Evolutionary conservation across 2,113 vertebrate genomes (phyloP).

Genomic region (Toxotes chatareus): DNA sequence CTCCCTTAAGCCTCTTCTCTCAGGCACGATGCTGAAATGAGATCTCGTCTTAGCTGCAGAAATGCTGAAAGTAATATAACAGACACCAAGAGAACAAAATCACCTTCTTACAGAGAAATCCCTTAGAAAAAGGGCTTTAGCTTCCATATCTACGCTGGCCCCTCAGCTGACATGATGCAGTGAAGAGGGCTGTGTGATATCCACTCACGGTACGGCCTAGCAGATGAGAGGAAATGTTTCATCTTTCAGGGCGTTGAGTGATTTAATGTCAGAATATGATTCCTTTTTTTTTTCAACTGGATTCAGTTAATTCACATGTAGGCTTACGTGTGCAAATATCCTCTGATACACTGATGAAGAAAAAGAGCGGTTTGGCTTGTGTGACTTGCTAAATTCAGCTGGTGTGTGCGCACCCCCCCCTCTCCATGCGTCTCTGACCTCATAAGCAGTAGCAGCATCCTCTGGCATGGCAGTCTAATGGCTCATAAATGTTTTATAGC

Average conservation of each 20-base stretch:
- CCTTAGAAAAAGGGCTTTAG: slow-evolving; percentile 60
- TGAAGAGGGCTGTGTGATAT: slow-evolving; percentile 56
- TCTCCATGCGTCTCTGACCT: slow-evolving; percentile 45
- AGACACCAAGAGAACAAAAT: slow-evolving; percentile 67
- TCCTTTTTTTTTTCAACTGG: not conserved
- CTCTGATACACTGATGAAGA: not conserved
- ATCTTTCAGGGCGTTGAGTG: slow-evolving; percentile 20
- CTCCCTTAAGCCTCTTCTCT: slow-evolving; percentile 77
- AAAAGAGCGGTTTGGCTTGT: not conserved
- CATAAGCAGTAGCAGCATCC: slow-evolving; percentile 51
- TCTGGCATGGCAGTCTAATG: slow-evolving; percentile 61
- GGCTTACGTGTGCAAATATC: not conserved
- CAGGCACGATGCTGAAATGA: slow-evolving; percentile 74
- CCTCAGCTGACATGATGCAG: slow-evolving; percentile 64
- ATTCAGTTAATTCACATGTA: slow-evolving; percentile 16
- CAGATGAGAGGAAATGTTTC: slow-evolving; percentile 43
- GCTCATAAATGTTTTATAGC: slow-evolving; percentile 81
- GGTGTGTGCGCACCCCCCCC: slow-evolving; percentile 1
- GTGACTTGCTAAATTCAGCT: slow-evolving; percentile 48
- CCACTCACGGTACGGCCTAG: slow-evolving; percentile 17
- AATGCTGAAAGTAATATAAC: slow-evolving; percentile 78
- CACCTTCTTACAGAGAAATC: slow-evolving; percentile 72
- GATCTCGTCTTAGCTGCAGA: slow-evolving; percentile 74
- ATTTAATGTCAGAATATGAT: slow-evolving; percentile 17
- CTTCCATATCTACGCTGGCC: slow-evolving; percentile 57